Evolutionary conservation across 2,888 invertebrate genomes (phyloP).

Genomic region (Trissoscelio sp.): DNA sequence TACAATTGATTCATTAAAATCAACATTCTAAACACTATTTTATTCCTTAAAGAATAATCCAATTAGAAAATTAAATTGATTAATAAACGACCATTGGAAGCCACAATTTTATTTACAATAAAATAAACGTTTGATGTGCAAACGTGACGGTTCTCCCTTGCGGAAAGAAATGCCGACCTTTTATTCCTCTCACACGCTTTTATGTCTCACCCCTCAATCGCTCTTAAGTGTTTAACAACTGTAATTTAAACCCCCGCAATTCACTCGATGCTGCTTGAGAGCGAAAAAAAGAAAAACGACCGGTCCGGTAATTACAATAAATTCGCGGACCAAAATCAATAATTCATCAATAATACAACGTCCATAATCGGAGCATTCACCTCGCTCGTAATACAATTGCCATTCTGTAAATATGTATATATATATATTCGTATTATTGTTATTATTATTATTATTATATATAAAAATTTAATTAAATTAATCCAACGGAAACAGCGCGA

Average conservation of each 20-base stretch:
- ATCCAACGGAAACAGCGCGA: background rate
- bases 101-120: constrained; percentile 25
- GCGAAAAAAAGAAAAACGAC: constrained; percentile 18
- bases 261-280: constrained; percentile 13
- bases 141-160: background rate
- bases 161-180: constrained; percentile 19
- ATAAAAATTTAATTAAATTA: constrained; percentile 20
- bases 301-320: constrained; percentile 16
- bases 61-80: constrained; percentile 5
- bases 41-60: too few species aligned
- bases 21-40: too few species aligned
- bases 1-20: too few species aligned
- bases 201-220: constrained; percentile 35
- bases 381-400: background rate
- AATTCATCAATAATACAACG: constrained; percentile 39
- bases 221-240: constrained; percentile 49
- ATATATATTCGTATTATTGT: too few species aligned
- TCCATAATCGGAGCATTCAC: constrained; percentile 18
- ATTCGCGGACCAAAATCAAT: constrained; percentile 31
- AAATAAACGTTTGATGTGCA: constrained; percentile 17
- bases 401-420: constrained; percentile 1
- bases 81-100: background rate
- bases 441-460: too few species aligned
- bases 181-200: constrained; percentile 36
- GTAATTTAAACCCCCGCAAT: constrained; percentile 28